A percentile compares a stretch with the other conserved stretches of the same genome.
phyloP scores from a whole-genome alignment of 2,113 vertebrate species.

The Psilopsiagon aymara region DNA sequence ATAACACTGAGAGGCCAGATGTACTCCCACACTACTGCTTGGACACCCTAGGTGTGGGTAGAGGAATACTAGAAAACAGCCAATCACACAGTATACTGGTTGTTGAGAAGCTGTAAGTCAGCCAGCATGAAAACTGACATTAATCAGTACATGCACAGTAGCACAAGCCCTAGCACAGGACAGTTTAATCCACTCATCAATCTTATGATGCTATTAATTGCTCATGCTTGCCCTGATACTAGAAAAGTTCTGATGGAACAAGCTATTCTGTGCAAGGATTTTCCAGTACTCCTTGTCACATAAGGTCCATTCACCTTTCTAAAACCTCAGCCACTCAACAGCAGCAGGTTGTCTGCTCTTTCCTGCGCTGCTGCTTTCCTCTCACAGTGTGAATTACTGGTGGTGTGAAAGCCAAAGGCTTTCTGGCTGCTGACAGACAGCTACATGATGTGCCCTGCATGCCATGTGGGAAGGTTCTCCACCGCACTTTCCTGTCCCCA shows the following conservation, averaged over 20 bases:
- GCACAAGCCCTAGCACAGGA: background rate
- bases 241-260: background rate
- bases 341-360: background rate
- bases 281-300: background rate
- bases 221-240: fast-evolving
- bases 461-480: background rate
- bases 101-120: background rate
- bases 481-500: fast-evolving
- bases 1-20: background rate
- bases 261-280: background rate
- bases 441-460: fast-evolving
- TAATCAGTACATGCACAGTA: background rate
- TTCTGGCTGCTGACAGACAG: fast-evolving
- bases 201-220: background rate
- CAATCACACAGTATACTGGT: background rate
- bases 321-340: background rate
- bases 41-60: background rate
- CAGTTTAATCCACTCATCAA: background rate
- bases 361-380: background rate
- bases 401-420: background rate
- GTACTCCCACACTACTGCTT: background rate
- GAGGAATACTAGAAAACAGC: background rate
- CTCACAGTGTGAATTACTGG: background rate
- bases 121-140: background rate
- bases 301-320: background rate